Evolutionary conservation across 2,797 vertebrate species (phyloP), one percentile per base, ranked within the genome.

Genomic region (Darevskia nairensis): DNA sequence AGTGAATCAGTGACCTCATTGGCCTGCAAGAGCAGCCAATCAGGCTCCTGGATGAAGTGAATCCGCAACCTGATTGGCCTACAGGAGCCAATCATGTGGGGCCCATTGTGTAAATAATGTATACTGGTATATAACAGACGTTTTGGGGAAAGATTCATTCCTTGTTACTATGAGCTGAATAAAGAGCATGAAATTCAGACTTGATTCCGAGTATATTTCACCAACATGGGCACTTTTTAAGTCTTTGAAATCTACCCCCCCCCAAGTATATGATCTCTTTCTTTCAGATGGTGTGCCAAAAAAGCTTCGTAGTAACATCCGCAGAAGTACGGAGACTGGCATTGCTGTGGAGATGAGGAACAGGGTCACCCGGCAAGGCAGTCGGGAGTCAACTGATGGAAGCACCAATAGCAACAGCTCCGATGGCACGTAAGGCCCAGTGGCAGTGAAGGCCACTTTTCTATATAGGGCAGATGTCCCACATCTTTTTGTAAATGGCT

Each of bases 361-460:
- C 95, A 96, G 98, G 2, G 97, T 99, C 69, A 99, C 98, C 0
- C 97, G 99, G 92, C 99, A 99, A 93, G 98, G 99, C 93, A 99
- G 99, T 96, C 98, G 98, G 44, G 99, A 99, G 80, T 99, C 99
- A 15, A 99, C 99, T 0, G 99, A 99, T 0, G 99, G 98, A 92
- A 99, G 99, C 97, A 99, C 98, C 95, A 99, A 99, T 97, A 99
- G 99, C 92, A 99, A 98, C 96, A 99, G 98, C 97, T 99, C 98
- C 0, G 99, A 99, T 0, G 98, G 99, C 98, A 98, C 98, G 99
- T 99, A 96, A 95, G 99, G 86, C 11, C 64, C 1, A 8, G 23
- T 6, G 5, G 27, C 15, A 5, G 32, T 17, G 61, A 6, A 21
- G 8, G 15, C 13, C 77, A 19, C n/a, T 8, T 27, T 32, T 9